Evolutionary conservation across 2,888 invertebrate genomes (phyloP), one percentile per base, ranked within the genome.

Genomic region (Antheraea yamamai): DNA sequence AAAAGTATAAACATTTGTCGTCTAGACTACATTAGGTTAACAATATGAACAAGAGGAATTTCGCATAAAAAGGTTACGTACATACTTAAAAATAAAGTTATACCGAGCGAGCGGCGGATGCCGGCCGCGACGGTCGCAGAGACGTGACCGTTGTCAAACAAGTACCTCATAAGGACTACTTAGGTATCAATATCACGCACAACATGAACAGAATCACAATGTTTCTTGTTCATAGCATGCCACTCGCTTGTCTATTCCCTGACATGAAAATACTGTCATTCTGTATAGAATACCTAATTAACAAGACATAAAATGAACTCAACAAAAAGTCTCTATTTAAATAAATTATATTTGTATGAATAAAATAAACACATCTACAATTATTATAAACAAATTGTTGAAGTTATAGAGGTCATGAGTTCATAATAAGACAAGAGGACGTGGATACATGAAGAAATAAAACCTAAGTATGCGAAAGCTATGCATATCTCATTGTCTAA

Each of bases 211-310:
- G 87, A 85, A 89, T 90, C 76, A 78, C 78, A 84, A 87, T 84
- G 76, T 80, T 74, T 71, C 78, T 78, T 80, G 85, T 79, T 79
- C 79, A 77, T 79, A 75, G 83, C 87, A 85, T 84, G 85, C 84
- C 85, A 81, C 71, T 73, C 79, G 76, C 79, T 78, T 75, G 84
- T 83, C 85, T 78, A 77, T 79, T 80, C 39, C 20, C 79, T 83
- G 85, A 88, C 83, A 83, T 78, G 78, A 82, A 87, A 83, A 82
- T 87, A 87, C 84, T 85, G 81, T 76, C 74, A 80, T 80, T 81
- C 79, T 75, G 74, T 79, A 78, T 23, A 75, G 78, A 81, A 83
- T 84, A 78, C 75, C 74, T 76, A 70, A 76, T 75, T 74, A 64
- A 77, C 78, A 1, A 81, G 78, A 74, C 75, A 64, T 64, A 12